These are phyloP conservation scores for Campaea margaritaria DNA, from an alignment of 2,888 invertebrate genomes.

Conservation along the genomic window DNA sequence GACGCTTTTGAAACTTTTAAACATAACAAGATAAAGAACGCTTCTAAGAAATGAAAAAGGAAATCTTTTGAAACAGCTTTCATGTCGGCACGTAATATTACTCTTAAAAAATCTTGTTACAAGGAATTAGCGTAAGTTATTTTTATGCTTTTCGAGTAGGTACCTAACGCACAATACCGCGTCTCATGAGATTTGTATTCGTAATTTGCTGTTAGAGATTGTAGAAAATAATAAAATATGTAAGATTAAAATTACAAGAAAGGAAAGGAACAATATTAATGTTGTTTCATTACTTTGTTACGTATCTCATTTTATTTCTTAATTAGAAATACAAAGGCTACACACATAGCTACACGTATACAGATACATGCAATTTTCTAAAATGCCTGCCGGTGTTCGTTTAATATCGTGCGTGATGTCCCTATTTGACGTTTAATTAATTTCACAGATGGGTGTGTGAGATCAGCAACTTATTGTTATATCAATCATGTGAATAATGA, in stretches of 20 bases:
- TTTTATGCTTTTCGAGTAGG: constrained; percentile 5
- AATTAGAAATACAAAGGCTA: constrained; percentile 24
- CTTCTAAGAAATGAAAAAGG: constrained; percentile 38
- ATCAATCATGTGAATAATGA: constrained; percentile 38
- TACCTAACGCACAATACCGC: constrained; percentile 11
- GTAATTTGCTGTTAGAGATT: constrained; percentile 8
- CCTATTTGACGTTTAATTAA: constrained; percentile 34
- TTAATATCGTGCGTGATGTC: constrained; percentile 22
- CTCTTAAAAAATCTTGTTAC: constrained; percentile 25
- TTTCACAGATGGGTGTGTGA: constrained; percentile 42
- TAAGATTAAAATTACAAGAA: constrained; percentile 8
- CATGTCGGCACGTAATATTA: constrained; percentile 37
- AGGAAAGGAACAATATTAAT: constrained; percentile 16
- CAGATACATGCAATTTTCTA: constrained; percentile 23
- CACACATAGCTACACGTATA: constrained; percentile 24
- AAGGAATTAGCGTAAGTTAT: constrained; percentile 22
- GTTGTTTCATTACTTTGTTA: background rate
- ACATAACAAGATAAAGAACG: constrained; percentile 35
- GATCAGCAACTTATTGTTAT: constrained; percentile 40
- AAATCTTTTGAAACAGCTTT: constrained; percentile 40
- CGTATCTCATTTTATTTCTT: constrained; percentile 18
- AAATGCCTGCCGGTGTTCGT: constrained; percentile 26
- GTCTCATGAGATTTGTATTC: constrained; percentile 11
- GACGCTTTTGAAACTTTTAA: constrained; percentile 22
- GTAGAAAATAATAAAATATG: constrained; percentile 1